Base-by-base conservation (phyloP, 2,113 vertebrate genomes). In the Pseudonaja textilis region DNA sequence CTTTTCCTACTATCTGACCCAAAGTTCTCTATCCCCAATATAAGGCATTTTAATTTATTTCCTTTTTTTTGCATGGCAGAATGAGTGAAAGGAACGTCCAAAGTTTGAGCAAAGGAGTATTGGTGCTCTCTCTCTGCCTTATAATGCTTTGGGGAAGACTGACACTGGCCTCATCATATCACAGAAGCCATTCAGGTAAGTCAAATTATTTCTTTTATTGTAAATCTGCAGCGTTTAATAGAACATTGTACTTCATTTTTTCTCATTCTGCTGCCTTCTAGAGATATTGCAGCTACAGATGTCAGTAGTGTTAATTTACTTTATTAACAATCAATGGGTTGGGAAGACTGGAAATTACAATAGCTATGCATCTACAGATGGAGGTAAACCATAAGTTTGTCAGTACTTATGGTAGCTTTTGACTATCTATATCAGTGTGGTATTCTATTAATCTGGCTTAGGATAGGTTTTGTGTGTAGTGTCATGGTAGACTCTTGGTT, bases 181-280 rank as follows among this genome's bases (percentile, higher is more conserved):
- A 98, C 97, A 98, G 98, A 95, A 99, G 98, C 97, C 98, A 99
- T 97, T 97, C 98, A 97, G 98, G 98, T 99, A 98, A 90, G 97
- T 20, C 11, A 8, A 45, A 91, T 88, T 45, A 14, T 55, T 22
- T 87, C 42, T 74, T 34, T 88, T 22, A 2, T 54, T 39, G 5
- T 59, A 91, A 42, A 23, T 87, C 26, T 86, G 57, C 57, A 69
- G 5, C 42, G 34, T 81, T 81, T 42, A 42, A 22, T 81, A 39
- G 74, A 81, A 81, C 3, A 42, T 16, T 81, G 34, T 81, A 39
- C 18, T 81, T 81, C 69, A 81, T 81, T 34, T 59, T 39, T 81
- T 74, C 69, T 74, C 18, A 1, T 81, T 39, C 74, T 39, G 74
- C 74, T 81, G 74, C 34, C 18, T 81, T 81, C 74, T 18, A 81